Evolutionary conservation across 2,113 vertebrate genomes (phyloP).

Genomic region (Reinhardtius hippoglossoides): DNA sequence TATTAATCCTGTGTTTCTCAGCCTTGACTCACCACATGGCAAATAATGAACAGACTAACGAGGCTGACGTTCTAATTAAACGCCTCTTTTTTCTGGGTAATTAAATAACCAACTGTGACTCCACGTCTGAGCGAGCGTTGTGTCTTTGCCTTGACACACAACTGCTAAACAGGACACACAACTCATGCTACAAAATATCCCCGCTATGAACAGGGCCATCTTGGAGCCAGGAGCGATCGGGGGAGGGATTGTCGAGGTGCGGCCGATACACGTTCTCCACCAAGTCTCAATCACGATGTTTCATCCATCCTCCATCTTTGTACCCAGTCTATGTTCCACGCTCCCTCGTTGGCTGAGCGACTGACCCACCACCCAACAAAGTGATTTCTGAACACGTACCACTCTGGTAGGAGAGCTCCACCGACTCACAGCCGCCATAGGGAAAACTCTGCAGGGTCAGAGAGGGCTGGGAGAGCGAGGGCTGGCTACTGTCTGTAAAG

Average conservation of each 20-base stretch:
- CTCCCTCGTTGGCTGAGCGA: neutral
- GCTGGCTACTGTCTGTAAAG: constrained; percentile 88
- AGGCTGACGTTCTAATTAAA: neutral
- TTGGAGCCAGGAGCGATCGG: too few relatives aligned
- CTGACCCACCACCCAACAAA: neutral
- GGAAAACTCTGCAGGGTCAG: constrained; percentile 96
- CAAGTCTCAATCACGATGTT: too few relatives aligned
- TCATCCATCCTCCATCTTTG: too few relatives aligned
- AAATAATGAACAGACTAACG: neutral
- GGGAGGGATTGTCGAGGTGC: too few relatives aligned
- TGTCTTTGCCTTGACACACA: too few relatives aligned
- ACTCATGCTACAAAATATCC: too few relatives aligned
- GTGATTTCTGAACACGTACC: constrained; percentile 50
- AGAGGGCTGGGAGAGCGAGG: constrained; percentile 91
- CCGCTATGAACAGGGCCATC: too few relatives aligned
- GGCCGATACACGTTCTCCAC: too few relatives aligned
- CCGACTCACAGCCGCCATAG: constrained; percentile 92
- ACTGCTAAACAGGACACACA: too few relatives aligned
- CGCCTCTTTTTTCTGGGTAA: neutral
- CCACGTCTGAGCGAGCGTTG: too few relatives aligned
- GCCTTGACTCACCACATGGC: neutral
- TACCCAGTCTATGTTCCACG: too few relatives aligned
- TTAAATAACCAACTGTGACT: neutral
- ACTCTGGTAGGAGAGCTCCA: constrained; percentile 94
- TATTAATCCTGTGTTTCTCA: neutral